phyloP scores from a whole-genome alignment of 2,888 invertebrate species.

The Clostera curtula region DNA sequence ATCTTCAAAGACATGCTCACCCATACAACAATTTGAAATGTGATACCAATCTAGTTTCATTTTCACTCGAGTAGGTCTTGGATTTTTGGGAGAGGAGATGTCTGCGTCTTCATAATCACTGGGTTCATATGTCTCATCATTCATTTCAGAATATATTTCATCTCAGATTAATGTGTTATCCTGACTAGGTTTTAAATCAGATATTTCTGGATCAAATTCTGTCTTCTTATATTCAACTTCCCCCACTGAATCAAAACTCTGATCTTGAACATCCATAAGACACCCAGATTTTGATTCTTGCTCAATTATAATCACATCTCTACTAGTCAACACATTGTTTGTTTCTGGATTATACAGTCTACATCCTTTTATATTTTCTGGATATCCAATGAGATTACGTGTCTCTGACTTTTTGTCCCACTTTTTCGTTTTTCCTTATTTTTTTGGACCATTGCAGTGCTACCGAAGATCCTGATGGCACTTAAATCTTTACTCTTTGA shows the following conservation, averaged over 20 bases:
- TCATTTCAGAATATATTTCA: no score
- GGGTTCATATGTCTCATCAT: slow-evolving; percentile 1
- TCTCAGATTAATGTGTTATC: neutral
- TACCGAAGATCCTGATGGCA: no score
- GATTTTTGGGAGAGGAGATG: no score
- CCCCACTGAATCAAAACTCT: no score
- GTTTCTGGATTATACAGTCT: slow-evolving; percentile 5
- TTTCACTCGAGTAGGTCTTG: neutral
- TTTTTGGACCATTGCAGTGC: no score
- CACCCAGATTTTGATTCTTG: neutral
- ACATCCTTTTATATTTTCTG: no score
- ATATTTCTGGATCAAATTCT: neutral
- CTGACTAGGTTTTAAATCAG: neutral
- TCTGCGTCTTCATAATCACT: neutral
- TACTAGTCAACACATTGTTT: slow-evolving; percentile 5
- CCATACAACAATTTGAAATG: slow-evolving; percentile 1
- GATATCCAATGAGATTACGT: slow-evolving; percentile 7
- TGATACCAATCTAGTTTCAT: neutral
- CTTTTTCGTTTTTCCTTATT: slow-evolving; percentile 4
- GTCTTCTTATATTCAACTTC: neutral
- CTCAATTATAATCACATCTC: no score
- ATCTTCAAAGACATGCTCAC: neutral
- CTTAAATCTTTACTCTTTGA: no score
- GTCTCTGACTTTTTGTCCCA: slow-evolving; percentile 9
- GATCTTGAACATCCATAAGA: neutral